Evolutionary conservation across 2,888 invertebrate species (phyloP).

Genomic region (Panopea generosa): DNA sequence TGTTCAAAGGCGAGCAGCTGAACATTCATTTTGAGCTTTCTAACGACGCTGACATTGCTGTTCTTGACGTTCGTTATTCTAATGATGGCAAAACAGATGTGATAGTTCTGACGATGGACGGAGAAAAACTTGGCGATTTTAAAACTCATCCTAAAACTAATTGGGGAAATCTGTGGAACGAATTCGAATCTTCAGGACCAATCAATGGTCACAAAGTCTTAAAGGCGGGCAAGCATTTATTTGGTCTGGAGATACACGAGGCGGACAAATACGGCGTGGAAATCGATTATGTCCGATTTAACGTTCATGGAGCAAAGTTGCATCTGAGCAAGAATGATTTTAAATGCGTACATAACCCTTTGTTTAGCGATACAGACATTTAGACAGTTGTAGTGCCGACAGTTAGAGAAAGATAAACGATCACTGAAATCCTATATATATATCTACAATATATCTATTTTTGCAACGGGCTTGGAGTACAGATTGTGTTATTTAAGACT

Average conservation of each 20-base stretch:
- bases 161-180: slow-evolving; percentile 62
- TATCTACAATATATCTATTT: too few relatives aligned
- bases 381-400: too few relatives aligned
- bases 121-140: slow-evolving; percentile 40
- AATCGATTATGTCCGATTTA: slow-evolving; percentile 60
- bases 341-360: slow-evolving; percentile 51
- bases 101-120: slow-evolving; percentile 50
- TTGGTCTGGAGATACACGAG: slow-evolving; percentile 44
- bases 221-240: slow-evolving; percentile 40
- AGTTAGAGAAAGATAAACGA: too few relatives aligned
- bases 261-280: slow-evolving; percentile 61
- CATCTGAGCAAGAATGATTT: slow-evolving; percentile 46
- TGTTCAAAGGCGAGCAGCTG: slow-evolving; percentile 62
- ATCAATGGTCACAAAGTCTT: slow-evolving; percentile 36
- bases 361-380: too few relatives aligned
- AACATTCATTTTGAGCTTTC: slow-evolving; percentile 52
- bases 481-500: too few relatives aligned
- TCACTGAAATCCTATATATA: too few relatives aligned
- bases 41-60: slow-evolving; percentile 34
- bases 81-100: slow-evolving; percentile 62
- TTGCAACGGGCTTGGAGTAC: too few relatives aligned
- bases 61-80: slow-evolving; percentile 57
- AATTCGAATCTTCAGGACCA: slow-evolving; percentile 55
- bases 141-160: slow-evolving; percentile 33
- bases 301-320: slow-evolving; percentile 46